Evolutionary conservation across 53 echinoderm and acorn worm genomes (phyloP).

Genomic region (Apostichopus leukothele): DNA sequence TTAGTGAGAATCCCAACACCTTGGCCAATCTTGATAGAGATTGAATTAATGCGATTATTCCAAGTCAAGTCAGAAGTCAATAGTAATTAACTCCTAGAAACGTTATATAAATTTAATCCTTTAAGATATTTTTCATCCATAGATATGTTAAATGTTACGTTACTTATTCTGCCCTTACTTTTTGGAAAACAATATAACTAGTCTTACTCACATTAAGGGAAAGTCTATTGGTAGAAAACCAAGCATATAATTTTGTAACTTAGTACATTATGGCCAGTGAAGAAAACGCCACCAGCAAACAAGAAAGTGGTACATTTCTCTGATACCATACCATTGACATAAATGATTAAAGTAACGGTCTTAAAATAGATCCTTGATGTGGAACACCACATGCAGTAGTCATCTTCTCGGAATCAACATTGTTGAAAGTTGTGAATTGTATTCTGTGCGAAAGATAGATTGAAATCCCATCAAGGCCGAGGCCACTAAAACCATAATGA

Average conservation of each 20-base stretch:
- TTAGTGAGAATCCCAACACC: too few species aligned
- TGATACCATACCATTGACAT: not conserved
- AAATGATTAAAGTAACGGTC: not conserved
- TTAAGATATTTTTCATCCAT: too few species aligned
- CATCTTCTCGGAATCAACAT: not conserved
- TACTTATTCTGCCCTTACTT: not conserved
- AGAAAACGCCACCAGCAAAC: not conserved
- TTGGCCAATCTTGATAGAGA: too few species aligned
- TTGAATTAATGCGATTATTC: too few species aligned
- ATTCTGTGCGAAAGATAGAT: not conserved
- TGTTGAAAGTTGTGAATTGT: not conserved
- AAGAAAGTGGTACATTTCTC: not conserved
- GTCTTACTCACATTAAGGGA: too few species aligned
- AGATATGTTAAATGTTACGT: too few species aligned
- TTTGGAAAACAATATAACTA: too few species aligned
- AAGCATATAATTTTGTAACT: not conserved
- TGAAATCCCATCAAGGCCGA: not conserved
- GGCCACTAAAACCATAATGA: not conserved
- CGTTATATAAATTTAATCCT: too few species aligned
- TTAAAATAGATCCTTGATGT: not conserved
- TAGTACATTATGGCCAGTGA: not conserved
- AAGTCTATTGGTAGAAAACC: too few species aligned
- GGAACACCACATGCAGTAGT: not conserved
- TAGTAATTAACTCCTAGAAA: too few species aligned
- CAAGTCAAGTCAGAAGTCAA: too few species aligned